Conservation (phyloP, 2,797 vertebrate species). For the Pseudochaenichthys georgianus region DNA sequence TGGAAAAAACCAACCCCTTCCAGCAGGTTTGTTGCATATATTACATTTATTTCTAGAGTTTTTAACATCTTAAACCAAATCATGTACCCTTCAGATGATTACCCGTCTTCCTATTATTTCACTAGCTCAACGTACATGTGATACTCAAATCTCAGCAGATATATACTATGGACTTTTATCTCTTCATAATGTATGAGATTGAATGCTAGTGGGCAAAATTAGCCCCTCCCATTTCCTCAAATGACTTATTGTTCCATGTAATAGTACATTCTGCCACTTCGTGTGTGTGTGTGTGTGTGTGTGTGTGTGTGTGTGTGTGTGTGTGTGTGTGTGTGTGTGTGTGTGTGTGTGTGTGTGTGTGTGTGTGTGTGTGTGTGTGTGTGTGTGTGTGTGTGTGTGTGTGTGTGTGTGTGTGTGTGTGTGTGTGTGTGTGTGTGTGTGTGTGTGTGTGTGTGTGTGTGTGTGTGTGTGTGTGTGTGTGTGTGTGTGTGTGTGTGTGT, state of each 20-base stretch:
- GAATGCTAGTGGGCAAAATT: slow-evolving; percentile 48
- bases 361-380: slow-evolving; percentile 40
- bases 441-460: slow-evolving; percentile 9
- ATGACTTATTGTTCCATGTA: slow-evolving; percentile 20
- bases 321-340: not conserved
- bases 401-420: slow-evolving; percentile 31
- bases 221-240: slow-evolving; percentile 42
- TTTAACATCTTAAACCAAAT: not conserved
- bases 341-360: not conserved
- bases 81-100: not conserved
- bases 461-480: not conserved
- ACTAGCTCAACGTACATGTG: not conserved
- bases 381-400: slow-evolving; percentile 53
- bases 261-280: slow-evolving; percentile 44
- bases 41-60: slow-evolving; percentile 61
- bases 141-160: slow-evolving; percentile 3
- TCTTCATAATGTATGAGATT: slow-evolving; percentile 32
- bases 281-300: slow-evolving; percentile 33
- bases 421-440: not conserved
- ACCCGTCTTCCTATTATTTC: not conserved
- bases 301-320: not conserved
- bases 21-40: slow-evolving; percentile 86
- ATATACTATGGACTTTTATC: slow-evolving; percentile 5
- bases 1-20: slow-evolving; percentile 92
- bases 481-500: not conserved